phyloP scores from a whole-genome alignment of 2,888 invertebrate species.

The Aporophyla lueneburgensis region DNA sequence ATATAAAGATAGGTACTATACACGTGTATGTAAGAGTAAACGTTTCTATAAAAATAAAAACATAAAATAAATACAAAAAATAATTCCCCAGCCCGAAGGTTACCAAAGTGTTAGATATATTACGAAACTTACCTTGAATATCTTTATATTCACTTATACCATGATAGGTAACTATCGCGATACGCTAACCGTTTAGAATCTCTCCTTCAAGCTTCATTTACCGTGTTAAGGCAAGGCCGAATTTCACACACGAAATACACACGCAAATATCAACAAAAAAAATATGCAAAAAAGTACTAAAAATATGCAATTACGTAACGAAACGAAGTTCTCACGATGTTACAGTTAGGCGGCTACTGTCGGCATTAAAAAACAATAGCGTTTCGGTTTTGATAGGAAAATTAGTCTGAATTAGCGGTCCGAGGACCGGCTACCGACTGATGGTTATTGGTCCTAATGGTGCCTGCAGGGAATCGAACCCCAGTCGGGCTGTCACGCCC shows the following conservation, averaged over 20 bases:
- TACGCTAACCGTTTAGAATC: slow-evolving; percentile 71
- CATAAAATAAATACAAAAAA: slow-evolving; percentile 19
- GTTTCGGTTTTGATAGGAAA: slow-evolving; percentile 90
- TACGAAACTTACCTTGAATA: slow-evolving; percentile 66
- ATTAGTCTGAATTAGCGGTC: slow-evolving; percentile 90
- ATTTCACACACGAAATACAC: slow-evolving; percentile 73
- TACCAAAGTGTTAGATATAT: slow-evolving; percentile 44
- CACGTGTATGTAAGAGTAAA: too few relatives aligned
- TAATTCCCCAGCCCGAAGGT: slow-evolving; percentile 48
- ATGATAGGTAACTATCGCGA: slow-evolving; percentile 66
- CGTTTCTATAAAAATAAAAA: slow-evolving; percentile 15
- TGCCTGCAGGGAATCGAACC: slow-evolving; percentile 87
- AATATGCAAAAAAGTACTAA: slow-evolving; percentile 73
- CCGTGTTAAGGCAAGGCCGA: slow-evolving; percentile 84
- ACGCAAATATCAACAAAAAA: slow-evolving; percentile 76
- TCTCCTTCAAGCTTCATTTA: slow-evolving; percentile 86
- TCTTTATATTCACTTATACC: slow-evolving; percentile 59
- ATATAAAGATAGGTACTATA: too few relatives aligned
- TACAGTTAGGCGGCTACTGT: slow-evolving; percentile 85
- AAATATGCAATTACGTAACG: slow-evolving; percentile 79
- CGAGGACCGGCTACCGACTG: slow-evolving; percentile 86
- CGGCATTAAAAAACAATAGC: slow-evolving; percentile 81
- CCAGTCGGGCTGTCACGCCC: slow-evolving; percentile 83
- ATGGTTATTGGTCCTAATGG: slow-evolving; percentile 89
- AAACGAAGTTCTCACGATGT: slow-evolving; percentile 85